These are phyloP conservation scores for Megaceryle maxima DNA, from an alignment of 2,113 vertebrate genomes.

Conservation along the genomic window DNA sequence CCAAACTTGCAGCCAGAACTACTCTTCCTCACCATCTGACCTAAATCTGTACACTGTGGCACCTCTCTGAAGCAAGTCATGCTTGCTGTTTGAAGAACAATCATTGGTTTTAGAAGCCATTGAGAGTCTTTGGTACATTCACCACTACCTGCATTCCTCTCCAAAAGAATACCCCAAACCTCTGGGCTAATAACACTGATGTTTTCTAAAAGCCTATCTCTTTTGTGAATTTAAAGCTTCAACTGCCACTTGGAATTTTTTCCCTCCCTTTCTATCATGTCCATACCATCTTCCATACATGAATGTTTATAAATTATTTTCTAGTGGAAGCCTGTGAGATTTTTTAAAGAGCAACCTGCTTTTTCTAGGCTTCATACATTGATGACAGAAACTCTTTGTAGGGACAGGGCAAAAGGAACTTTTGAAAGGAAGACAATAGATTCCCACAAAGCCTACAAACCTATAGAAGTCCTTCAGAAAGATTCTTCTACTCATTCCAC, in stretches of 20 bases:
- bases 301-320: not conserved
- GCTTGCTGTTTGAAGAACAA: not conserved
- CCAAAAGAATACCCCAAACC: not conserved
- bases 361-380: not conserved
- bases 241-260: not conserved
- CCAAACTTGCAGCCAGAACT: not conserved
- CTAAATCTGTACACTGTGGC: not conserved
- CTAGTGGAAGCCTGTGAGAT: not conserved
- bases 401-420: not conserved
- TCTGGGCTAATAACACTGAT: not conserved
- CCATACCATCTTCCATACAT: not conserved
- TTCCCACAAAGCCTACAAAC: not conserved
- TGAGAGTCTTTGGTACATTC: not conserved
- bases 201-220: not conserved
- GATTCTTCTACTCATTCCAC: not conserved
- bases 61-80: not conserved
- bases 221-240: not conserved
- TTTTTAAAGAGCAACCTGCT: not conserved
- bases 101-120: not conserved
- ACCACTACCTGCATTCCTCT: not conserved
- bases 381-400: not conserved
- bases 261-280: not conserved
- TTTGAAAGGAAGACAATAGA: not conserved
- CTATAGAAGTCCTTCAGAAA: not conserved
- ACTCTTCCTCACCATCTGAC: conserved; percentile 17